phyloP scores from a whole-genome alignment of 1,140 invertebrate species.

The Mylabris phalerata region DNA sequence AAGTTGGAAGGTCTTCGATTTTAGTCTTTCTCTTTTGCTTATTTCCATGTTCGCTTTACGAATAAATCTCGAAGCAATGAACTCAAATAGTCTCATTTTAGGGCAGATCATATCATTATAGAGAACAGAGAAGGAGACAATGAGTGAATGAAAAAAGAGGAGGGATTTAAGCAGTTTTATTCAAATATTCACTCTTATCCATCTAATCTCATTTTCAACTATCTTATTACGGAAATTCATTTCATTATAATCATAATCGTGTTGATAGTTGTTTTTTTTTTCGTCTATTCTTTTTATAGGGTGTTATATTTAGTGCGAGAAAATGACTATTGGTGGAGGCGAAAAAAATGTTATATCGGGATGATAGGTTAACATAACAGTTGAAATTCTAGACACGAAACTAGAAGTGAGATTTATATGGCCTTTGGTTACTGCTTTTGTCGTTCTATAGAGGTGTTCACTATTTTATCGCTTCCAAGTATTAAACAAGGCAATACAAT shows the following conservation, averaged over 20 bases:
- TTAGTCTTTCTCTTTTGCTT: neutral
- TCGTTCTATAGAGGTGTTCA: slow-evolving; percentile 15
- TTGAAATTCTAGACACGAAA: slow-evolving; percentile 34
- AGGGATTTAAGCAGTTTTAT: neutral
- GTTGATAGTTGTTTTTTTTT: no score
- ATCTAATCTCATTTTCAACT: no score
- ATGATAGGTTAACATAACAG: slow-evolving; percentile 22
- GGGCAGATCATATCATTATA: slow-evolving; percentile 2
- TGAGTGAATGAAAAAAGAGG: slow-evolving; percentile 37
- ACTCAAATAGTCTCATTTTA: slow-evolving; percentile 3
- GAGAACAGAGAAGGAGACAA: slow-evolving; percentile 17
- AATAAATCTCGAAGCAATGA: slow-evolving; percentile 7
- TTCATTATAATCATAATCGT: no score
- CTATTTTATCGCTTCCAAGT: slow-evolving; percentile 32
- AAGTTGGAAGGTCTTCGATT: no score
- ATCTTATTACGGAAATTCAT: no score
- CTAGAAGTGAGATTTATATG: slow-evolving; percentile 37
- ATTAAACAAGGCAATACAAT: slow-evolving; percentile 24
- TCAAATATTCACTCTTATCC: no score
- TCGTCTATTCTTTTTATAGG: no score
- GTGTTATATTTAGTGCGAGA: no score
- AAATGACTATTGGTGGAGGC: no score
- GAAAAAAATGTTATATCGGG: no score
- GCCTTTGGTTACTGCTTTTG: slow-evolving; percentile 25
- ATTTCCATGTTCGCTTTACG: slow-evolving; percentile 5